These are phyloP conservation scores for Lamellibrachia satsuma DNA, from an alignment of 2,888 invertebrate species.

Conservation along the genomic window DNA sequence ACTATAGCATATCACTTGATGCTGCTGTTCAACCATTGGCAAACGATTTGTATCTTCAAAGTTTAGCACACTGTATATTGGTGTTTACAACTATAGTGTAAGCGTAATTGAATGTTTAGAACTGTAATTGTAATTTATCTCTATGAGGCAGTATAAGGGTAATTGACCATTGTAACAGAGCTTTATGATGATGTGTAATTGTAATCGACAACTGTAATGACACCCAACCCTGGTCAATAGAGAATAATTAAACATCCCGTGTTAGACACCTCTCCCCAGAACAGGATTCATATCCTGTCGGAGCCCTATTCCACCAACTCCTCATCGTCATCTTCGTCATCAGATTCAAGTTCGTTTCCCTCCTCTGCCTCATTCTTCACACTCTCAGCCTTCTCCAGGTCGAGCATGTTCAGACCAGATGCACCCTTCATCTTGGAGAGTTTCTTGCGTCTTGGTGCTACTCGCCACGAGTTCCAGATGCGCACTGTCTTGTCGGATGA, in stretches of 20 bases:
- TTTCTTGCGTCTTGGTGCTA: slow-evolving; percentile 39
- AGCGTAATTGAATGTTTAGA: no score
- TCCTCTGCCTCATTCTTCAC: not conserved
- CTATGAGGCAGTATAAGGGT: no score
- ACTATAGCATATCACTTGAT: not conserved
- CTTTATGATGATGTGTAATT: no score
- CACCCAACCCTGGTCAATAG: not conserved
- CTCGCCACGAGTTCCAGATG: slow-evolving; percentile 64
- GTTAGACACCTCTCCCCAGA: no score
- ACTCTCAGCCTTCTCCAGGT: not conserved
- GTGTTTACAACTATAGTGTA: not conserved
- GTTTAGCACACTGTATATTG: not conserved
- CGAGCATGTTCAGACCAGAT: slow-evolving; percentile 13
- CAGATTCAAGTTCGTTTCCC: not conserved
- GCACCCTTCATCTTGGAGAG: slow-evolving; percentile 26
- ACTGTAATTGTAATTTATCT: no score
- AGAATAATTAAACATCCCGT: not conserved
- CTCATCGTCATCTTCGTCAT: not conserved
- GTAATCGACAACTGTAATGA: no score
- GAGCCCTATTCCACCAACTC: not conserved
- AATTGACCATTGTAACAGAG: no score
- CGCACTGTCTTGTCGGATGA: slow-evolving; percentile 64
- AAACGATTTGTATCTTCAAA: not conserved
- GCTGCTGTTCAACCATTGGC: not conserved
- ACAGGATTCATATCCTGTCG: not conserved